Evolutionary conservation across 92 coral and sea anemone genomes (phyloP), one percentile per base, ranked within the genome.

Genomic region (Heteractis magnifica): DNA sequence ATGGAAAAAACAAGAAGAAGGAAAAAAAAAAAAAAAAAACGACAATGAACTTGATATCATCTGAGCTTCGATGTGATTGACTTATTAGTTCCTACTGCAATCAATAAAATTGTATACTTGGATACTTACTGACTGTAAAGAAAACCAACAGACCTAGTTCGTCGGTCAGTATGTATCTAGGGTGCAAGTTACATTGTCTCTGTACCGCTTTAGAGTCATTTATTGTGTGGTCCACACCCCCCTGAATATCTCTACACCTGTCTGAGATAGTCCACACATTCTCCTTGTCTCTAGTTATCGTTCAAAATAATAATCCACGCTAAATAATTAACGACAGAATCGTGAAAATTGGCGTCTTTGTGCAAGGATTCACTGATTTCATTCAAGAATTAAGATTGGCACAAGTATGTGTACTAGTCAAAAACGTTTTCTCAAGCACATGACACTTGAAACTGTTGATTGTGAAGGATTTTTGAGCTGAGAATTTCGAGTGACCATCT

Each of bases 201-300:
- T 1, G 2, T 34, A 2, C 3, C 44, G 34, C 6, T n/a, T 65
- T 65, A 19, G 34, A 14, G 8, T 65, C 72, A 18, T 13, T 8
- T 65, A 7, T 5, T 20, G 8, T 64, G 71, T 14, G 11, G 13
- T 68, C 50, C 23, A 6, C 49, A n/a, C 73, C 73, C 73, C 73
- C 48, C 48, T 68, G 48, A 68, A 26, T 26, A 68, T 68, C 73
- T 9, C 11, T 21, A 68, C 73, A 68, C 73, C 73, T 68, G 73
- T 68, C 73, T 68, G 10, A 20, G 21, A 68, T 68, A 68, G 73
- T 68, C 26, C 73, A 68, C 73, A 68, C 49, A 23, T 68, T 68
- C 73, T 68, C 73, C 73, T 68, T 68, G 48, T 68, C 73, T 20
- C 49, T 68, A 68, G 73, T 68, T 68, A 68, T 68, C 73, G 73